Base-by-base conservation (phyloP, 2,888 invertebrate genomes). In the Stenurella melanura region DNA sequence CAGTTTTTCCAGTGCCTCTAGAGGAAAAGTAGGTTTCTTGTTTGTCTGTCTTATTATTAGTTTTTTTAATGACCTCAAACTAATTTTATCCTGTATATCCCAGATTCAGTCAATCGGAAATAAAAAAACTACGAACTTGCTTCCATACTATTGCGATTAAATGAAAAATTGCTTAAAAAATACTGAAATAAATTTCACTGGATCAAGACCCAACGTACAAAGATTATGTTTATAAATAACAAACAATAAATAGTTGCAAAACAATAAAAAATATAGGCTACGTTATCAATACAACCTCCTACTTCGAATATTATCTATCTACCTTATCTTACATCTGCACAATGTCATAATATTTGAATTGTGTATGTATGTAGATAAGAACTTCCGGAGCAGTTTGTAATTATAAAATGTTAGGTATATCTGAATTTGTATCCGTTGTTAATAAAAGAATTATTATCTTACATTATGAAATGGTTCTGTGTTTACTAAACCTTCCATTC, bases 361-460 rank as follows among this genome's bases (percentile, higher is more conserved):
- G 58, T 57, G 69, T 69, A 77, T 77, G 61, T 57, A 72, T 71
- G 66, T 57, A 75, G 79, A 80, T 80, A 80, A 76, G 77, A 60
- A 78, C 76, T 74, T 80, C 79, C 79, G 79, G 79, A 78, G 74
- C 26, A 76, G 56, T 78, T 66, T 56, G 76, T 77, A 78, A 80
- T 80, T 75, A 79, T 77, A 74, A 72, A 76, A 79, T 76, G 75
- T 72, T 78, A n/a, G n/a, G n/a, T n/a, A 73, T 80, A 78, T 78
- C 66, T 76, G 73, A 70, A 77, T 76, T 75, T 76, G 76, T 78
- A 78, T 80, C 77, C 79, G 77, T 74, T 58, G 30, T 61, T 74
- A 67, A 63, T 73, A 69, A 74, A 57, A 58, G 69, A 57, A 50
- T 50, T 50, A 57, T 57, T 69, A 69, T 69, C 69, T 69, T 34